Evolutionary conservation across 23 tunicate species (phyloP).

Genomic region (Halocynthia roretzi): DNA sequence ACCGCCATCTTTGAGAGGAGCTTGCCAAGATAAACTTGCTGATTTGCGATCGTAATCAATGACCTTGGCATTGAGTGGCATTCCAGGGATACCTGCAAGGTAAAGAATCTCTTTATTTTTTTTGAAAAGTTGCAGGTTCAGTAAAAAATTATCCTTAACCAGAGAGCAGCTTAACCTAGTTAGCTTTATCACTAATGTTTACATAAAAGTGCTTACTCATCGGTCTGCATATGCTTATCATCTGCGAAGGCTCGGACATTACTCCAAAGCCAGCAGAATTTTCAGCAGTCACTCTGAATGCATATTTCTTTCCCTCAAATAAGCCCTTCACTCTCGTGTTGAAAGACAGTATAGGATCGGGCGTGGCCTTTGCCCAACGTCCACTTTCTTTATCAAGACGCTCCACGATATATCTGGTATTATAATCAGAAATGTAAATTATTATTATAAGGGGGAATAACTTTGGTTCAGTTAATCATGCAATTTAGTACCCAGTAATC

Average conservation of each 20-base stretch:
- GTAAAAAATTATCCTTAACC: neutral
- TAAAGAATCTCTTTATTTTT: too few relatives aligned
- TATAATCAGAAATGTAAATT: neutral
- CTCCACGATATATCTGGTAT: slow-evolving; percentile 45
- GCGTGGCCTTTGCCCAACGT: slow-evolving; percentile 71
- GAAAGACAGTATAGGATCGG: slow-evolving; percentile 62
- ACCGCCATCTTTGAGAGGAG: slow-evolving; percentile 80
- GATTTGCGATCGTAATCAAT: slow-evolving; percentile 55
- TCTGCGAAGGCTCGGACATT: slow-evolving; percentile 72
- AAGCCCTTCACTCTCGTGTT: slow-evolving; percentile 84
- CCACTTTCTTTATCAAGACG: slow-evolving; percentile 71
- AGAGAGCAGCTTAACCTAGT: neutral
- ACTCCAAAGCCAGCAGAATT: slow-evolving; percentile 84
- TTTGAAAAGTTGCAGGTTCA: too few relatives aligned
- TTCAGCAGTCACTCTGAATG: slow-evolving; percentile 80
- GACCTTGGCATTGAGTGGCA: slow-evolving; percentile 71
- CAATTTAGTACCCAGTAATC: slow-evolving; percentile 54
- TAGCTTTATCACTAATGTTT: neutral
- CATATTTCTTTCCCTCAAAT: slow-evolving; percentile 69
- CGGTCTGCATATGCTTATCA: slow-evolving; percentile 43
- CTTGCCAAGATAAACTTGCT: slow-evolving; percentile 69
- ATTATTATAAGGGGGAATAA: neutral
- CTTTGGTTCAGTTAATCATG: neutral
- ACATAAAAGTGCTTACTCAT: slow-evolving; percentile 11
- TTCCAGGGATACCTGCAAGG: slow-evolving; percentile 47